phyloP scores from a whole-genome alignment of 2,888 invertebrate species.

The Anoncus sp. region DNA sequence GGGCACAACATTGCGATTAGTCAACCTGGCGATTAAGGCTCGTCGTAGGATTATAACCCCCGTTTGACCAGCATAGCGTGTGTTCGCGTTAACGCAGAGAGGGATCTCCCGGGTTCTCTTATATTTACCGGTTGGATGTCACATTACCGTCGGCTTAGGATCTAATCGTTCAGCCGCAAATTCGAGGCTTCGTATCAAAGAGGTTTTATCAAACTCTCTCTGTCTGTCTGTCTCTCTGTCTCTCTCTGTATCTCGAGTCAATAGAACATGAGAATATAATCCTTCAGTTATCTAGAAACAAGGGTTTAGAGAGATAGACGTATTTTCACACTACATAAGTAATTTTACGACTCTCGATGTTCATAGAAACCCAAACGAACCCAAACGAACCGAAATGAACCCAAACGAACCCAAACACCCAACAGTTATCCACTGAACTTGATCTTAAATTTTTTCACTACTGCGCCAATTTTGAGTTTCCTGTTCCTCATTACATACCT shows the following conservation, averaged over 20 bases:
- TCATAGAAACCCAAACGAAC: no score
- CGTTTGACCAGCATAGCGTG: constrained; percentile 11
- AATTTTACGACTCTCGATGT: neutral
- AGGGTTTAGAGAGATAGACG: neutral
- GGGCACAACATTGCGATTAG: constrained; percentile 25
- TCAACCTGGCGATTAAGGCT: constrained; percentile 21
- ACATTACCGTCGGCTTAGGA: constrained; percentile 75
- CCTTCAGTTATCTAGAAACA: constrained; percentile 1
- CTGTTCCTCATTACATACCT: neutral
- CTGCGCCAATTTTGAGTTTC: no score
- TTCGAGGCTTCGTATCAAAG: constrained; percentile 52
- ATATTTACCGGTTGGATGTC: constrained; percentile 75
- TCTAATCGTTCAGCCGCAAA: constrained; percentile 66
- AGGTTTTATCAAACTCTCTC: constrained; percentile 22
- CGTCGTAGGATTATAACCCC: constrained; percentile 40
- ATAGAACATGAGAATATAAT: constrained; percentile 26
- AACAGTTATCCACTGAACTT: no score
- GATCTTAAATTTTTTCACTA: no score
- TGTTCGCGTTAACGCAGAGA: neutral
- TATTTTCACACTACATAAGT: neutral
- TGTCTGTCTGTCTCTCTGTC: no score
- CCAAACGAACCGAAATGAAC: no score
- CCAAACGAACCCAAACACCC: no score
- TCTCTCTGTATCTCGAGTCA: neutral
- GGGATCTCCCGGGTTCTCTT: constrained; percentile 53